Evolutionary conservation across 92 coral and sea anemone species (phyloP).

Genomic region (Palythoa grandis): DNA sequence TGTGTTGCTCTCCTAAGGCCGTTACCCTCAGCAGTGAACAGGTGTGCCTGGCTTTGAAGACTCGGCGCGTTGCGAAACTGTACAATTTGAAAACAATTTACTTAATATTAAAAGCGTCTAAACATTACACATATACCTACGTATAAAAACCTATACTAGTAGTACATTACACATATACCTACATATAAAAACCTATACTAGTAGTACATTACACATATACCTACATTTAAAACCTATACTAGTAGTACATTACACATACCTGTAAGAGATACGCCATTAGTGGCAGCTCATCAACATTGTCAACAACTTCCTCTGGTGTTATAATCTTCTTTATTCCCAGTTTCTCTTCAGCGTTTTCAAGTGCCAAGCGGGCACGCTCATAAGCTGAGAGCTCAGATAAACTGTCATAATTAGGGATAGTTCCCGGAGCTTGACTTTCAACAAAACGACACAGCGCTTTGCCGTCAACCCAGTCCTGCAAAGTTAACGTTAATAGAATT

Average conservation of each 20-base stretch:
- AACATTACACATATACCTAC: no score
- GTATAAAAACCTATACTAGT: no score
- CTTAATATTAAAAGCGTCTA: neutral
- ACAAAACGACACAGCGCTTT: conserved; percentile 70
- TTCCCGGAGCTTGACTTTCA: conserved; percentile 87
- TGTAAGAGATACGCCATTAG: conserved; percentile 93
- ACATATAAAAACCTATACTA: no score
- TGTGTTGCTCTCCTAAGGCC: conserved; percentile 82
- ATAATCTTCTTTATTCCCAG: conserved; percentile 80
- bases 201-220: no score
- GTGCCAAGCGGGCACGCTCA: conserved; percentile 66
- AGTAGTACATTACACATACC: neutral
- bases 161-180: no score
- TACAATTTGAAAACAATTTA: neutral
- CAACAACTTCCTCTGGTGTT: conserved; percentile 81
- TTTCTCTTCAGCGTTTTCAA: conserved; percentile 77
- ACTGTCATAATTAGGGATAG: conserved; percentile 80
- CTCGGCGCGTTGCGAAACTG: conserved; percentile 75
- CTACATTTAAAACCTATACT: no score
- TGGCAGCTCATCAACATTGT: conserved; percentile 88
- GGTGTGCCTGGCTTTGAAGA: conserved; percentile 77
- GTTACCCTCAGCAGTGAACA: conserved; percentile 86
- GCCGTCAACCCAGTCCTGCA: conserved; percentile 89
- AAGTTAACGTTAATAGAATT: neutral
- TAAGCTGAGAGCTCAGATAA: conserved; percentile 73